phyloP scores from a whole-genome alignment of 2,113 vertebrate genomes.

The Crocuta crocuta region DNA sequence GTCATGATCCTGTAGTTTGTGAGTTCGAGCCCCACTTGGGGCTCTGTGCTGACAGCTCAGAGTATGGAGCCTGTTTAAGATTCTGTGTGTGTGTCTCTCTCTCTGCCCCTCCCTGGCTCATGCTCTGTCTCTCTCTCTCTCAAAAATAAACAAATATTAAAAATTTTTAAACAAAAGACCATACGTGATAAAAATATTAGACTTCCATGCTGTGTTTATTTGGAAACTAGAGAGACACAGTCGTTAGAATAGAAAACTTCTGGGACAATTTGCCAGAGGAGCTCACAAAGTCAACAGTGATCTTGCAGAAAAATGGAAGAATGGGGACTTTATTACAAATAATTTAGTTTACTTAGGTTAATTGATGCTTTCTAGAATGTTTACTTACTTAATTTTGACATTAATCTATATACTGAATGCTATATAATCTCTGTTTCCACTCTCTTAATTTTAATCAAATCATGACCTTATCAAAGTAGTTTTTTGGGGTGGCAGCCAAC shows the following conservation, averaged over 20 bases:
- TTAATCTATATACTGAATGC: neutral
- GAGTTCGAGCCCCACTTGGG: fast-evolving
- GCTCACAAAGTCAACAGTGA: neutral
- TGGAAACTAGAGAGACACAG: neutral
- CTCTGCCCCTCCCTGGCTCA: no score
- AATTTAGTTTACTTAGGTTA: neutral
- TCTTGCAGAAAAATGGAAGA: neutral
- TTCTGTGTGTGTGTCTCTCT: no score
- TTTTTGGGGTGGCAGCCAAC: neutral
- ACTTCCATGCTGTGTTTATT: neutral
- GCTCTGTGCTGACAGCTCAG: no score
- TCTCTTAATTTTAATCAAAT: constrained; percentile 10
- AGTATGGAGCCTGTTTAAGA: no score
- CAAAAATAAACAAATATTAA: no score
- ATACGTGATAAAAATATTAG: neutral
- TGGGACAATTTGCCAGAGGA: neutral
- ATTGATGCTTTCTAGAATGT: neutral
- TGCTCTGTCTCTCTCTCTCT: no score
- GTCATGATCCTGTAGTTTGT: no score
- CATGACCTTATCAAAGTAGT: neutral
- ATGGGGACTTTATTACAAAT: neutral
- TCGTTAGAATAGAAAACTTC: neutral
- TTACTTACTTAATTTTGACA: neutral
- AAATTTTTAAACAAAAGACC: neutral
- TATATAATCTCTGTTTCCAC: neutral